Base-by-base conservation (phyloP, 1,140 invertebrate species). In the Drosophila neocordata region DNA sequence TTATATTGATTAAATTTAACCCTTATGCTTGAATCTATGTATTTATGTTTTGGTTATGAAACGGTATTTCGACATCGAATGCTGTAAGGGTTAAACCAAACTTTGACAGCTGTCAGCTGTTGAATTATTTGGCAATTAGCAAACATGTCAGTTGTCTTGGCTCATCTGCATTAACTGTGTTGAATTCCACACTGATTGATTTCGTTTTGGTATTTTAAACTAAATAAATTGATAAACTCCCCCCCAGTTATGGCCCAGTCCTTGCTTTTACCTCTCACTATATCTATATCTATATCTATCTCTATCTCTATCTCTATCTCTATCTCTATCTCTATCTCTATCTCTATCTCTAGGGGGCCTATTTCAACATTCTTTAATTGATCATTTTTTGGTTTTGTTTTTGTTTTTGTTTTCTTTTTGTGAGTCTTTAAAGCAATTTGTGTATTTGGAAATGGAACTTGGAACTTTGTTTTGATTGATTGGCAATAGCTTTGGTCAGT, bases 321-420 rank as follows among this genome's bases (percentile, higher is more conserved):
- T 13, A 12, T 13, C 38, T 13, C 7, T n/a, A 13, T 15, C 13
- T 15, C 15, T 20, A 11, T 18, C 2, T 48, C 9, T 48, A 2
- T 8, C 41, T 48, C 4, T 24, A 24, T 24, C 41, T 48, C 41
- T 48, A 20, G 7, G 41, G 41, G 41, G 41, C 41, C 41, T 48
- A 80, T 84, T 84, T 73, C 80, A 85, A 84, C 77, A 84, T 72
- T 75, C 63, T 59, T 69, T 78, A 71, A 83, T 72, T 70, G 79
- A 83, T 83, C 79, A 83, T 83, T 83, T 66, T 34, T 52, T 9
- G 58, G 51, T 61, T 38, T 24, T 34, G 35, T 62, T 44, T n/a
- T 44, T 8, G 15, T 18, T 44, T 18, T 15, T 7, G 13, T 9
- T 15, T 7, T 44, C 15, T 65, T 73, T 61, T 11, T 38, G 37